phyloP scores from a whole-genome alignment of 1,140 invertebrate species.

The Drosophila busckii region DNA sequence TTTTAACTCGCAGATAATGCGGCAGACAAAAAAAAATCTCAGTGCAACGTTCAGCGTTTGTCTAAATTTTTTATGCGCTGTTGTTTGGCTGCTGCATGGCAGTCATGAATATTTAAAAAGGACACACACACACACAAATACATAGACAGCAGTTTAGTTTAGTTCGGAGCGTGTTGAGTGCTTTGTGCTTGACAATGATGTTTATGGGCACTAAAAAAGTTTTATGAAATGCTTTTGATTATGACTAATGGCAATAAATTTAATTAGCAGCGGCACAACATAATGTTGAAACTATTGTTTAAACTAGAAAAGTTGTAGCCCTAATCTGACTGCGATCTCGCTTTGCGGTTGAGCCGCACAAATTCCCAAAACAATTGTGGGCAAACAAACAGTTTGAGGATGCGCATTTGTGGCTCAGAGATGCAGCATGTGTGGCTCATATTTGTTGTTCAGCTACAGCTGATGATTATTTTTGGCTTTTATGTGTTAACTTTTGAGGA shows the following conservation, averaged over 20 bases:
- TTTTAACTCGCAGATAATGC: too few species aligned
- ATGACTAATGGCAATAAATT: conserved; percentile 51
- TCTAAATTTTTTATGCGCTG: conserved; percentile 7
- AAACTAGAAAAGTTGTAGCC: conserved; percentile 13
- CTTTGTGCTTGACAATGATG: conserved; percentile 39
- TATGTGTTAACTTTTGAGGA: conserved; percentile 70
- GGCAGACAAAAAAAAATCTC: conserved; percentile 69
- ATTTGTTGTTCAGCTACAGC: conserved; percentile 60
- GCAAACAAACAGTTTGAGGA: conserved; percentile 16
- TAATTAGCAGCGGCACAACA: conserved; percentile 42
- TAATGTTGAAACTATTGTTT: conserved; percentile 48
- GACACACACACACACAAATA: conserved; percentile 18
- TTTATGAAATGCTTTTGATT: too few species aligned
- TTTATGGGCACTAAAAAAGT: conserved; percentile 58
- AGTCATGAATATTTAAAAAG: conserved; percentile 77
- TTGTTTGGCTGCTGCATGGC: conserved; percentile 18
- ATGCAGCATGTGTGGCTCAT: too few species aligned
- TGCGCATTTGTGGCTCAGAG: conserved; percentile 60
- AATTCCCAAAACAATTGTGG: conserved; percentile 27
- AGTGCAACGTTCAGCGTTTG: conserved; percentile 21
- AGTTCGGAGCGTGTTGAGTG: conserved; percentile 1
- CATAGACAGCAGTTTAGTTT: neutral
- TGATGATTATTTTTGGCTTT: conserved; percentile 77
- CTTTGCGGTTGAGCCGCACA: conserved; percentile 11
- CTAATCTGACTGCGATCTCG: conserved; percentile 62